Percentiles rank a stretch among this genome's conserved stretches.
Evolutionary conservation across 2,113 vertebrate genomes (phyloP).

Genomic region (Aplodontia rufa): DNA sequence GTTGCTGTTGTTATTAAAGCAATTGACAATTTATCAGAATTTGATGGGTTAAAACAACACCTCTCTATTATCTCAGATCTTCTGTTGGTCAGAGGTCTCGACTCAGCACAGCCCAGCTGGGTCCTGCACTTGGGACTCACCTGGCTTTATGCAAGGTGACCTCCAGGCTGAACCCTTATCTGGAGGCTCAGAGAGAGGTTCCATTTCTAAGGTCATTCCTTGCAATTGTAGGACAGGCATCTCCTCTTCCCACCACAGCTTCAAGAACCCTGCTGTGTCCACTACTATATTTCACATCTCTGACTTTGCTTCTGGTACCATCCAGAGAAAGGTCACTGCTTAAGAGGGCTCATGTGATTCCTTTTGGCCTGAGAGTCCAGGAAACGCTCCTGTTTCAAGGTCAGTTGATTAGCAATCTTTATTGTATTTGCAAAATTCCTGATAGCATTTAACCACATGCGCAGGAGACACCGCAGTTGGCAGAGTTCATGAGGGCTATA

Average conservation of each 20-base stretch:
- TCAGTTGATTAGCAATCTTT: not conserved
- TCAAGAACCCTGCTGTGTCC: not conserved
- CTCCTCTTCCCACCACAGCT: not conserved
- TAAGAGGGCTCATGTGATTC: not conserved
- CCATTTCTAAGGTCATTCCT: not conserved
- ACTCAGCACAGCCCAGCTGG: too few relatives aligned
- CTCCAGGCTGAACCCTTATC: not conserved
- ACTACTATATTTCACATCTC: not conserved
- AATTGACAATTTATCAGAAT: not conserved
- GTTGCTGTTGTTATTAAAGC: not conserved
- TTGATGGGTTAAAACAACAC: not conserved
- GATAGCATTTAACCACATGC: not conserved
- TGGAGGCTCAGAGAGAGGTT: not conserved
- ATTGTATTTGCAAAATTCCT: not conserved
- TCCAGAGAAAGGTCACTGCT: not conserved
- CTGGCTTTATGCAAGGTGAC: not conserved
- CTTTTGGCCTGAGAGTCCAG: not conserved
- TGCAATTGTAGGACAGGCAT: accelerated
- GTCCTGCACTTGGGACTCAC: not conserved
- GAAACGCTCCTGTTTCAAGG: not conserved
- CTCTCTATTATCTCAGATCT: not conserved
- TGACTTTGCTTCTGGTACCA: not conserved
- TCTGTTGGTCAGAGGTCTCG: not conserved
- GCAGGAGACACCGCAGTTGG: not conserved
- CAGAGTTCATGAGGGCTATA: not conserved